Conservation (phyloP, 2,113 vertebrate species). For the Dendropsophus ebraccatus region DNA sequence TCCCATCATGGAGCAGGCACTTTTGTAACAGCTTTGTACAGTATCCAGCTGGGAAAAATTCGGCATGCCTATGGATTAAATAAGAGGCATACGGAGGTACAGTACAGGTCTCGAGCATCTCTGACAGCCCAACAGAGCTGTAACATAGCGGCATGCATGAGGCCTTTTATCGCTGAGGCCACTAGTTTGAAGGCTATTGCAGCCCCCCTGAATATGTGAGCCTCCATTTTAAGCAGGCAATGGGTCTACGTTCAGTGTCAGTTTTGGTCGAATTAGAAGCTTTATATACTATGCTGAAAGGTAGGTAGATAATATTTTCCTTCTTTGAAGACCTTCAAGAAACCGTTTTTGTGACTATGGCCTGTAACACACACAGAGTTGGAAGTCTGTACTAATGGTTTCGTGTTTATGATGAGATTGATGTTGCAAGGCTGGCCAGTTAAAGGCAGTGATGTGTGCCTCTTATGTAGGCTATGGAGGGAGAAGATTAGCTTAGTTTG, state of each 20-base stretch:
- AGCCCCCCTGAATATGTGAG: background rate
- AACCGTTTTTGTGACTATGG: background rate
- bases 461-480: too few species aligned
- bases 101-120: too few species aligned
- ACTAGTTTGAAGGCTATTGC: background rate
- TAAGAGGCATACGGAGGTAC: too few species aligned
- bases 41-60: too few species aligned
- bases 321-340: background rate
- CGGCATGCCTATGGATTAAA: too few species aligned
- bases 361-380: constrained; percentile 22
- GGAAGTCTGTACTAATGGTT: background rate
- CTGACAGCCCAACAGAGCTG: background rate
- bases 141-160: background rate
- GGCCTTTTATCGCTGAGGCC: background rate
- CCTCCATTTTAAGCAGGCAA: background rate
- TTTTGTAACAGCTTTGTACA: too few species aligned
- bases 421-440: background rate
- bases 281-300: too few species aligned
- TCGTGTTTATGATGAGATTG: constrained; percentile 6
- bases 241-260: background rate
- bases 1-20: too few species aligned
- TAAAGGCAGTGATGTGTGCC: background rate
- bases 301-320: too few species aligned
- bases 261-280: background rate
- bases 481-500: background rate